Evolutionary conservation across 2,888 invertebrate genomes (phyloP).

Genomic region (Drosophila kambysellisi): DNA sequence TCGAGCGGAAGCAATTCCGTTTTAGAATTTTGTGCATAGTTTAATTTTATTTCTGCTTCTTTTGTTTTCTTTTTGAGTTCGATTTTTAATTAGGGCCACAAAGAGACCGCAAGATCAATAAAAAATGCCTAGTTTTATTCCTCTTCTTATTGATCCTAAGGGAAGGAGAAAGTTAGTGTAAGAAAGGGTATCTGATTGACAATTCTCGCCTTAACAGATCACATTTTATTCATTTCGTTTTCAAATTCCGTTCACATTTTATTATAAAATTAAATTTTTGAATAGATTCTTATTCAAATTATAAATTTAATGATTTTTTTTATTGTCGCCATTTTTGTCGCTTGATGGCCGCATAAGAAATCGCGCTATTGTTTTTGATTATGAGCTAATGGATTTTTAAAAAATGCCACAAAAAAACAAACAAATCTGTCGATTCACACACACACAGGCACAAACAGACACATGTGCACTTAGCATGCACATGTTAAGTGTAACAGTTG

Average conservation of each 20-base stretch:
- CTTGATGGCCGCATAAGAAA: slow-evolving; percentile 8
- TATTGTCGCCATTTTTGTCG: slow-evolving; percentile 38
- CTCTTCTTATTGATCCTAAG: slow-evolving; percentile 41
- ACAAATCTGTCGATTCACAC: slow-evolving; percentile 8
- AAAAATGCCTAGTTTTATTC: slow-evolving; percentile 26
- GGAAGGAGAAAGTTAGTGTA: neutral
- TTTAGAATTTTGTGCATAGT: slow-evolving; percentile 33
- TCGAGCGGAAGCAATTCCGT: slow-evolving; percentile 66
- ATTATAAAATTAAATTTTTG: neutral
- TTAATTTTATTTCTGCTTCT: slow-evolving; percentile 14
- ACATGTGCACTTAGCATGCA: slow-evolving; percentile 8
- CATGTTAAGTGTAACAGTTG: slow-evolving; percentile 7
- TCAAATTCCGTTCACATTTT: neutral
- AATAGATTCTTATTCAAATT: neutral
- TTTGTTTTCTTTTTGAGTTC: slow-evolving; percentile 14
- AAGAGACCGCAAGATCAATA: slow-evolving; percentile 63
- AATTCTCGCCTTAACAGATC: neutral
- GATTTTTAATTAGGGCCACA: slow-evolving; percentile 73
- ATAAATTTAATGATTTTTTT: slow-evolving; percentile 5
- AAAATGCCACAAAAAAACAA: slow-evolving; percentile 20
- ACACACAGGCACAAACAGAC: neutral
- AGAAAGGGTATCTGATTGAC: neutral
- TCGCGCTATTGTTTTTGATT: slow-evolving; percentile 48
- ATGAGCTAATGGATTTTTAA: slow-evolving; percentile 58
- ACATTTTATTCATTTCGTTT: neutral